These are phyloP conservation scores for Lethenteron reissneri DNA, from an alignment of 2,113 vertebrate species.

Conservation along the genomic window DNA sequence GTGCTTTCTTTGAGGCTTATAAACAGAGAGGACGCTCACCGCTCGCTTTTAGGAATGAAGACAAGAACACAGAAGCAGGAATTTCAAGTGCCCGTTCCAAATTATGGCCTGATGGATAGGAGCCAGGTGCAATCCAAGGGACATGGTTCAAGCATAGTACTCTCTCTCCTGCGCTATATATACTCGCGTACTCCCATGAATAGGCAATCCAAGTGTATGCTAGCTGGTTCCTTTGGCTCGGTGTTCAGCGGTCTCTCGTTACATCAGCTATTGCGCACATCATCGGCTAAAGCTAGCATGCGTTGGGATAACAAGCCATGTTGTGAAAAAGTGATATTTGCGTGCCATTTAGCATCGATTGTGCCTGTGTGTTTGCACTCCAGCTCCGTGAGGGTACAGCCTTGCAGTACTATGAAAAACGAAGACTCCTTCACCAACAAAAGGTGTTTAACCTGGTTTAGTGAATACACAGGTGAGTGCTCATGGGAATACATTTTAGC, in stretches of 20 bases:
- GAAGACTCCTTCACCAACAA: constrained; percentile 1
- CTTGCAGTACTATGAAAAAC: background rate
- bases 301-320: background rate
- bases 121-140: too few relatives aligned
- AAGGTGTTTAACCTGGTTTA: constrained; percentile 4
- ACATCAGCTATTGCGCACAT: background rate
- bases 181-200: too few relatives aligned
- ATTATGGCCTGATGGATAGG: too few relatives aligned
- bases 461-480: constrained; percentile 4
- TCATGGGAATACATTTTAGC: background rate
- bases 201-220: background rate
- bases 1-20: too few relatives aligned
- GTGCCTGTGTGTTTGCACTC: background rate
- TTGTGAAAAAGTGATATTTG: background rate
- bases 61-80: too few relatives aligned
- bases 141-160: too few relatives aligned
- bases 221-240: background rate
- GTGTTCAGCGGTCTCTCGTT: background rate
- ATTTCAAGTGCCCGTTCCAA: too few relatives aligned
- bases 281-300: background rate
- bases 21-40: too few relatives aligned
- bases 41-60: too few relatives aligned
- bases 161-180: too few relatives aligned
- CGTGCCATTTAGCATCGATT: background rate
- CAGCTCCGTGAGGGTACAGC: background rate